Conservation (phyloP, 2,888 invertebrate species). For the Frankliniella intonsa region DNA sequence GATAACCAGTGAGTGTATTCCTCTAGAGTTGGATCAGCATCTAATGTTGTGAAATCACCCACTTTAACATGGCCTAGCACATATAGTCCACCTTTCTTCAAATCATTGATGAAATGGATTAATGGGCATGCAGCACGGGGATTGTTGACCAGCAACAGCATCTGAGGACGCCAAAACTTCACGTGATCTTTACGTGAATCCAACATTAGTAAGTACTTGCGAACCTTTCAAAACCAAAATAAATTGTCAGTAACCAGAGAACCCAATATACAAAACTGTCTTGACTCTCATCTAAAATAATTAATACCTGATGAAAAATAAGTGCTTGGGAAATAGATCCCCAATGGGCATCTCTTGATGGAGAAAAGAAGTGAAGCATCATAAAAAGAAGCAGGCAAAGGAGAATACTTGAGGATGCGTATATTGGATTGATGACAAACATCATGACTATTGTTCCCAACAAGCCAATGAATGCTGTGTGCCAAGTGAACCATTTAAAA, state of each 20-base stretch:
- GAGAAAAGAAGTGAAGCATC: constrained; percentile 82
- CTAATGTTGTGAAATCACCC: constrained; percentile 51
- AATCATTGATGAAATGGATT: constrained; percentile 94
- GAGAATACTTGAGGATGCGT: constrained; percentile 82
- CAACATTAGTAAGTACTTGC: constrained; percentile 91
- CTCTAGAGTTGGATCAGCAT: constrained; percentile 65
- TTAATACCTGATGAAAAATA: constrained; percentile 90
- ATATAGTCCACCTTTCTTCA: constrained; percentile 90
- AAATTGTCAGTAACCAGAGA: constrained; percentile 27
- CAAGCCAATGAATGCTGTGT: constrained; percentile 82
- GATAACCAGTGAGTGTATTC: constrained; percentile 87
- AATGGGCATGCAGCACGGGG: constrained; percentile 86
- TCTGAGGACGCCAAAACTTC: constrained; percentile 98
- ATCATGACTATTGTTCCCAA: constrained; percentile 85
- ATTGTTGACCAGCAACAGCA: constrained; percentile 85
- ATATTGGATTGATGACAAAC: constrained; percentile 89
- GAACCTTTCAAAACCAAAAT: constrained; percentile 53
- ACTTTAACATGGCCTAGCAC: constrained; percentile 81
- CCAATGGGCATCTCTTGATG: constrained; percentile 74
- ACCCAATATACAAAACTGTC: neutral
- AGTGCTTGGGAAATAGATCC: constrained; percentile 98
- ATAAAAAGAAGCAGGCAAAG: constrained; percentile 80
- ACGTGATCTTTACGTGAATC: constrained; percentile 97
- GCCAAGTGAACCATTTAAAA: constrained; percentile 94
- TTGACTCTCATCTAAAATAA: neutral